phyloP scores from a whole-genome alignment of 2,888 invertebrate genomes.

The Hypolimnas misippus region DNA sequence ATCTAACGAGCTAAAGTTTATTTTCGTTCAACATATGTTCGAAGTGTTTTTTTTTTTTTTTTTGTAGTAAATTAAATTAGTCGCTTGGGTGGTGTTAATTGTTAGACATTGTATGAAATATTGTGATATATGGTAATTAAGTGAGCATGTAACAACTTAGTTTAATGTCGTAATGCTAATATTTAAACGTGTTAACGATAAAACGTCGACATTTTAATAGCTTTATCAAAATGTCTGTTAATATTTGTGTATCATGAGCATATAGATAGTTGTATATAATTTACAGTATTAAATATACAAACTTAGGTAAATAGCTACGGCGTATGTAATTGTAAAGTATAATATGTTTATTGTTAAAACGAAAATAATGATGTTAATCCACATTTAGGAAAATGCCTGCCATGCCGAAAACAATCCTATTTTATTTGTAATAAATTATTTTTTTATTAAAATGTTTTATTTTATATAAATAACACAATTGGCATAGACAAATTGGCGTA shows the following conservation, averaged over 20 bases:
- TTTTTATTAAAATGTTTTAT: no score
- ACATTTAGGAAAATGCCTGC: no score
- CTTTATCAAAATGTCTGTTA: constrained; percentile 21
- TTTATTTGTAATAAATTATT: no score
- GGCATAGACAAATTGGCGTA: no score
- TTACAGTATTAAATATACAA: neutral
- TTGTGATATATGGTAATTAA: constrained; percentile 41
- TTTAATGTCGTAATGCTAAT: constrained; percentile 24
- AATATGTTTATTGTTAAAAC: no score
- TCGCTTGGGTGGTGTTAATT: constrained; percentile 54
- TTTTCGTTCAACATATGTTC: constrained; percentile 15
- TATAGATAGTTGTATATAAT: neutral
- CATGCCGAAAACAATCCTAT: no score
- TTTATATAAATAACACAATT: no score
- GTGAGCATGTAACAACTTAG: constrained; percentile 34
- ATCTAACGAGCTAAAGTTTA: constrained; percentile 6
- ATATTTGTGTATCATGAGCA: no score
- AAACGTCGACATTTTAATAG: constrained; percentile 20
- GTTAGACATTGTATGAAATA: constrained; percentile 41
- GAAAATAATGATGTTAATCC: no score
- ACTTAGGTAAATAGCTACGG: no score
- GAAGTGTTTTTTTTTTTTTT: constrained; percentile 29
- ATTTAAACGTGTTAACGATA: constrained; percentile 31
- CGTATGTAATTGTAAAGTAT: no score
- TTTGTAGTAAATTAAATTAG: constrained; percentile 45